Evolutionary conservation across 2,113 vertebrate genomes (phyloP).

Genomic region (Raja brachyura): DNA sequence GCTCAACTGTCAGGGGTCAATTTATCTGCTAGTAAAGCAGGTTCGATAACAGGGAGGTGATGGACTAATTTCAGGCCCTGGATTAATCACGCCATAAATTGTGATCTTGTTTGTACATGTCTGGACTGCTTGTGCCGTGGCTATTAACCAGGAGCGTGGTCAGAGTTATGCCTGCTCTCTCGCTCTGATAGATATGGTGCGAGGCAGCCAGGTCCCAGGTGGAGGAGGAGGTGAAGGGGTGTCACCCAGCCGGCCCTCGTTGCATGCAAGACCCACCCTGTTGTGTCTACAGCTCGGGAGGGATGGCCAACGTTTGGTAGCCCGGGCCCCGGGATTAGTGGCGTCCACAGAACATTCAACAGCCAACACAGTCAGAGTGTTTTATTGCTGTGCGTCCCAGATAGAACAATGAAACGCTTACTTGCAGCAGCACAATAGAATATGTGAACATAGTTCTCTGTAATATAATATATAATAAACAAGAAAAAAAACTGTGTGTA

Average conservation of each 20-base stretch:
- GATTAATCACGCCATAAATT: slow-evolving; percentile 33
- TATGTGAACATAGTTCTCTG: too few relatives aligned
- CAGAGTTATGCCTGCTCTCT: background rate
- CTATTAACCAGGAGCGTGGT: background rate
- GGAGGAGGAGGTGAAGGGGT: background rate
- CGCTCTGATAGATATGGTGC: background rate
- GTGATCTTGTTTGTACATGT: slow-evolving; percentile 28
- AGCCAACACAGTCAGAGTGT: too few relatives aligned
- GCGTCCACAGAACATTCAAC: too few relatives aligned
- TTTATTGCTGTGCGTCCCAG: too few relatives aligned
- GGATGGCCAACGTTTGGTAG: too few relatives aligned
- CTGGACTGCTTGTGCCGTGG: background rate
- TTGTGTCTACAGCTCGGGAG: too few relatives aligned
- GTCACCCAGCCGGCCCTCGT: too few relatives aligned
- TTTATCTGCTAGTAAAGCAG: slow-evolving; percentile 32
- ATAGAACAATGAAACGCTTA: too few relatives aligned
- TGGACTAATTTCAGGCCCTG: slow-evolving; percentile 21
- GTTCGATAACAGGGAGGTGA: slow-evolving; percentile 35
- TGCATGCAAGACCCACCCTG: background rate
- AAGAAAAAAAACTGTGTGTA: too few relatives aligned
- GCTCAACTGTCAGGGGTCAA: slow-evolving; percentile 19
- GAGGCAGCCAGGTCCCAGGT: background rate
- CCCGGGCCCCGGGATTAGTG: too few relatives aligned
- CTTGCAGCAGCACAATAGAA: too few relatives aligned
- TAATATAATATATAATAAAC: too few relatives aligned